phyloP scores from a whole-genome alignment of 2,888 invertebrate genomes.

The Argyresthia albistria region DNA sequence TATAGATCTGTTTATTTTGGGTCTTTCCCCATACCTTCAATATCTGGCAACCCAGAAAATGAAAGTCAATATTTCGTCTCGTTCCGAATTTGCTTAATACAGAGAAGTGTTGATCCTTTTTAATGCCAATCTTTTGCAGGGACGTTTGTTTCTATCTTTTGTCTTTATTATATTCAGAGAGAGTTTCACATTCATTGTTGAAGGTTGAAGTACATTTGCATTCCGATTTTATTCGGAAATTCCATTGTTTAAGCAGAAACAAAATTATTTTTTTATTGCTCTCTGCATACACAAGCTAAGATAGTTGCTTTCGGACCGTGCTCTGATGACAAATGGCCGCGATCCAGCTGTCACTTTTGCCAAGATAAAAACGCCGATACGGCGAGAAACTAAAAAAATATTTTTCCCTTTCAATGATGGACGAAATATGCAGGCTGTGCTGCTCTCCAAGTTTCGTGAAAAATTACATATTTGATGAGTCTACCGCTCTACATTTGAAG shows the following conservation, averaged over 20 bases:
- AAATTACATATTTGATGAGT: slow-evolving; percentile 79
- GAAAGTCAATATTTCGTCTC: slow-evolving; percentile 35
- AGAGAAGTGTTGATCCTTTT: too few species aligned
- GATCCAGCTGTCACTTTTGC: slow-evolving; percentile 37
- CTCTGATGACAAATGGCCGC: slow-evolving; percentile 47
- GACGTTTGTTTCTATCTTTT: too few species aligned
- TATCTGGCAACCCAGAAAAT: slow-evolving; percentile 35
- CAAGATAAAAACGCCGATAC: slow-evolving; percentile 27
- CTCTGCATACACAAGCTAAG: too few species aligned
- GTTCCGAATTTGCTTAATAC: neutral
- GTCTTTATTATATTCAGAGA: too few species aligned
- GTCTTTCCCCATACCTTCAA: slow-evolving; percentile 37
- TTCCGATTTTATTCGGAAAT: too few species aligned
- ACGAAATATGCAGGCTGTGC: slow-evolving; percentile 56
- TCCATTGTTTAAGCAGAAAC: too few species aligned
- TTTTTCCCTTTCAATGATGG: slow-evolving; percentile 28
- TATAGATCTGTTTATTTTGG: slow-evolving; percentile 25
- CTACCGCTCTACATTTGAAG: slow-evolving; percentile 78
- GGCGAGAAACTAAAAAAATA: slow-evolving; percentile 9
- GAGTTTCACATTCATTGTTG: too few species aligned
- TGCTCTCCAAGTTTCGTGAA: slow-evolving; percentile 70
- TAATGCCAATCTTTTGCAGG: too few species aligned
- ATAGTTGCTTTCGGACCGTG: too few species aligned
- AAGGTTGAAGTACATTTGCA: too few species aligned
- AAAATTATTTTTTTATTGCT: too few species aligned